Percentiles rank a stretch among this genome's conserved stretches.
Conservation (phyloP, 2,888 invertebrate genomes). For the Pharmacophagus antenor region DNA sequence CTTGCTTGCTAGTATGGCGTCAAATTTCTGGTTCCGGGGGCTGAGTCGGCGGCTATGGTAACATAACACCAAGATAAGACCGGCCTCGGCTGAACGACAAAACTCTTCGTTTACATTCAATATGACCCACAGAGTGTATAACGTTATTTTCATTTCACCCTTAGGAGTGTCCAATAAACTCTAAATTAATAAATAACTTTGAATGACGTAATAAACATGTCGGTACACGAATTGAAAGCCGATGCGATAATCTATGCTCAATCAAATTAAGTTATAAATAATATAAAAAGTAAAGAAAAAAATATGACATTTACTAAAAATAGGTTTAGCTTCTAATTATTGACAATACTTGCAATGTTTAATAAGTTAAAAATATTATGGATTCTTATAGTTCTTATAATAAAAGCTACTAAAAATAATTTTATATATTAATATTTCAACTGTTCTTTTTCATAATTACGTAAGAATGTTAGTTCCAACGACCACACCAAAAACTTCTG, state of each 20-base stretch:
- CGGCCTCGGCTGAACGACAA: conserved; percentile 52
- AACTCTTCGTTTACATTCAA: conserved; percentile 38
- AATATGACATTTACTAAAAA: too few relatives aligned
- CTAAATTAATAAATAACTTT: conserved; percentile 30
- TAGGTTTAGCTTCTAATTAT: too few relatives aligned
- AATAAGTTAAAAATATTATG: too few relatives aligned
- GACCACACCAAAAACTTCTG: too few relatives aligned
- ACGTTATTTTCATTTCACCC: conserved; percentile 24
- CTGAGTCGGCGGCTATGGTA: conserved; percentile 65
- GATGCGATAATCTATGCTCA: conserved; percentile 60
- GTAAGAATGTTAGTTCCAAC: too few relatives aligned
- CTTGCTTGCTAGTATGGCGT: conserved; percentile 36
- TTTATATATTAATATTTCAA: too few relatives aligned
- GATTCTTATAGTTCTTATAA: too few relatives aligned
- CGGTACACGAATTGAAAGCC: conserved; percentile 47
- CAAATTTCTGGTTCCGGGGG: conserved; percentile 46
- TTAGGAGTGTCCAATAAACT: conserved; percentile 36
- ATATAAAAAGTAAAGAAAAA: too few relatives aligned
- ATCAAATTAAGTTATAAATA: conserved; percentile 49
- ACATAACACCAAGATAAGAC: conserved; percentile 64
- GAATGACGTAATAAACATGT: conserved; percentile 28
- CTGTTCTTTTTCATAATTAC: too few relatives aligned
- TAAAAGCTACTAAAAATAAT: too few relatives aligned
- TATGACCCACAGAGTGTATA: conserved; percentile 21
- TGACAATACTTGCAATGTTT: too few relatives aligned